Conservation (phyloP, 1,140 invertebrate genomes). For the Drosophila lini region DNA sequence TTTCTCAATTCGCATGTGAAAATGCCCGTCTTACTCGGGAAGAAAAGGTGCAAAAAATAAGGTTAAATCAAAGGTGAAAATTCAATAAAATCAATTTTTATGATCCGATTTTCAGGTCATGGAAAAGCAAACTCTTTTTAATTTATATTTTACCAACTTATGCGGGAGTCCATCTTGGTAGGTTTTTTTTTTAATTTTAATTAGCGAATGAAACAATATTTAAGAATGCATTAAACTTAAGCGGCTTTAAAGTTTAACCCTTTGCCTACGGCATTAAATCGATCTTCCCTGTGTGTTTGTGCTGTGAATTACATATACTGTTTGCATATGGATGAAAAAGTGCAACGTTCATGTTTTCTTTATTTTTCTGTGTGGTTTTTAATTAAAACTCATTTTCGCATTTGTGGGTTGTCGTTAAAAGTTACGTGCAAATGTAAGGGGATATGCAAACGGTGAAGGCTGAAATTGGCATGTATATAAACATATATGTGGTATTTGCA, state of each 20-base stretch:
- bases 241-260: slow-evolving; percentile 26
- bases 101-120: not conserved
- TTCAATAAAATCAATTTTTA: not conserved
- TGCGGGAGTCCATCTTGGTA: not conserved
- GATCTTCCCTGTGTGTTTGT: slow-evolving; percentile 1
- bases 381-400: slow-evolving; percentile 62
- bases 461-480: not conserved
- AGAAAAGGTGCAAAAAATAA: not conserved
- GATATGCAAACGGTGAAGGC: slow-evolving; percentile 4
- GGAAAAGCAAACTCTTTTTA: not conserved
- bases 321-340: slow-evolving; percentile 20
- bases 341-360: slow-evolving; percentile 41
- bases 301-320: slow-evolving; percentile 23
- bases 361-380: slow-evolving; percentile 26
- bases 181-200: not conserved
- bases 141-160: not conserved
- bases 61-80: not conserved
- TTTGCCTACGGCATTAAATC: slow-evolving; percentile 27
- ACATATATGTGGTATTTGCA: not conserved
- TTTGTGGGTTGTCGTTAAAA: slow-evolving; percentile 48
- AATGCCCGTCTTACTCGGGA: not conserved
- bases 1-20: slow-evolving; percentile 26
- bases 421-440: slow-evolving; percentile 14
- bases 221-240: slow-evolving; percentile 25
- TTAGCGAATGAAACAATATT: not conserved